A percentile compares a stretch with the other conserved stretches of the same genome.
phyloP scores from a whole-genome alignment of 2,113 vertebrate genomes.

The Pseudorasbora parva region DNA sequence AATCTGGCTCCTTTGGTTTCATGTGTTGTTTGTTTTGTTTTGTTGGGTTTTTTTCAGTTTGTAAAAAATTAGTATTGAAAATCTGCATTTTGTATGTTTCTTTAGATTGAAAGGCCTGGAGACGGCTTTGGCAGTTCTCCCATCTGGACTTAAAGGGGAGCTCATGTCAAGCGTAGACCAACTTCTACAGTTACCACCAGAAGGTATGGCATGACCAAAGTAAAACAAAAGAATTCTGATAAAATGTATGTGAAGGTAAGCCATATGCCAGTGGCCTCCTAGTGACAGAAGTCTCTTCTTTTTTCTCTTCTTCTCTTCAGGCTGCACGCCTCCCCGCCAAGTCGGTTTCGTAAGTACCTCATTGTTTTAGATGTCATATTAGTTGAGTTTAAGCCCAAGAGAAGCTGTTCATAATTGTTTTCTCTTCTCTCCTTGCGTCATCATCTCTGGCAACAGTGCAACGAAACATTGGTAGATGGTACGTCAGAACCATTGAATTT shows the following conservation, averaged over 20 bases:
- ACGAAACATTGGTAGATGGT: conserved; percentile 56
- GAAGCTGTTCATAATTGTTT: not conserved
- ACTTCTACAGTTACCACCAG: not conserved
- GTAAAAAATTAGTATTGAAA: too few species aligned
- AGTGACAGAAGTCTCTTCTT: not conserved
- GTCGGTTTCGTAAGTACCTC: conserved; percentile 14
- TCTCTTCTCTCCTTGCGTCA: conserved; percentile 15
- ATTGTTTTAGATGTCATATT: not conserved
- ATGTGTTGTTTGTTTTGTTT: too few species aligned
- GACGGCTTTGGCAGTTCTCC: not conserved
- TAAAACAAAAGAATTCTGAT: too few species aligned
- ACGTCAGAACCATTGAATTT: conserved; percentile 31
- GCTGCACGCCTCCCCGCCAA: not conserved
- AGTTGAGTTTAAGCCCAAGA: not conserved
- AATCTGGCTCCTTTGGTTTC: conserved; percentile 37
- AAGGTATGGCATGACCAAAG: not conserved
- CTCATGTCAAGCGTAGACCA: not conserved
- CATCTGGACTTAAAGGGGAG: not conserved
- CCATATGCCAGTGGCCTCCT: too few species aligned
- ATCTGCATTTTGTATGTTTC: not conserved
- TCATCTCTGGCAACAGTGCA: conserved; percentile 52
- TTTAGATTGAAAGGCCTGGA: conserved; percentile 7
- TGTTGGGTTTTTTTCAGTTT: too few species aligned
- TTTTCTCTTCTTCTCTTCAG: not conserved
- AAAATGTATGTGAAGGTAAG: too few species aligned